A percentile compares a stretch with the other conserved stretches of the same genome.
phyloP scores from a whole-genome alignment of 2,797 vertebrate genomes.

The Chaetophractus vellerosus region DNA sequence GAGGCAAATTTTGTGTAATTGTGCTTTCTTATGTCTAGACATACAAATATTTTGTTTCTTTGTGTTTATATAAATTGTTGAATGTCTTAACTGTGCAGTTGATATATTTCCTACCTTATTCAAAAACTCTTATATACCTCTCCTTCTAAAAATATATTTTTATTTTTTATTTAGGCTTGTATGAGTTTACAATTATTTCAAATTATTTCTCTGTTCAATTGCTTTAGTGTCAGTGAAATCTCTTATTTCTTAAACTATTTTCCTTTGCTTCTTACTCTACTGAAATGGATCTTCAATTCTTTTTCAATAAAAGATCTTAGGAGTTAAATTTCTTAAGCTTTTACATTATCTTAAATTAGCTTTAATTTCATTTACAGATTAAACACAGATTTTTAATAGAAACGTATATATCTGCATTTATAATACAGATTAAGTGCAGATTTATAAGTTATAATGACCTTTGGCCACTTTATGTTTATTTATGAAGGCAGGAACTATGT shows the following conservation, averaged over 20 bases:
- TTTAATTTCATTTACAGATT: conserved; percentile 27
- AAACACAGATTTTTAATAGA: conserved; percentile 32
- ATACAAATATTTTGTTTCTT: neutral
- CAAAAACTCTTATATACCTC: neutral
- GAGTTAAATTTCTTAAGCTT: conserved; percentile 19
- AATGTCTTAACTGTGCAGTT: neutral
- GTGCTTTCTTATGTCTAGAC: neutral
- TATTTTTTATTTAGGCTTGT: conserved; percentile 5
- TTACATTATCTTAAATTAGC: neutral
- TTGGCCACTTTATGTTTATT: neutral
- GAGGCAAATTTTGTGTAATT: neutral
- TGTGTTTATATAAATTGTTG: neutral
- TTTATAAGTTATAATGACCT: neutral
- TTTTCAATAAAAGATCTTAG: neutral
- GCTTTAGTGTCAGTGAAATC: neutral
- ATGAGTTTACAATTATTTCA: neutral
- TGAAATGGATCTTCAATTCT: conserved; percentile 16
- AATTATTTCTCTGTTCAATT: neutral
- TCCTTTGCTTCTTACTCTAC: neutral
- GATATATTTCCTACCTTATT: neutral
- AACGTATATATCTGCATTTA: neutral
- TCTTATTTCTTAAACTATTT: conserved; percentile 15
- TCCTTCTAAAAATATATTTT: neutral
- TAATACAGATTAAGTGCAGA: neutral
- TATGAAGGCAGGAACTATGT: neutral